Conservation (phyloP, 30 jellyfish, hydroid and myxozoan species). For the Calvadosia cruxmelitensis region DNA sequence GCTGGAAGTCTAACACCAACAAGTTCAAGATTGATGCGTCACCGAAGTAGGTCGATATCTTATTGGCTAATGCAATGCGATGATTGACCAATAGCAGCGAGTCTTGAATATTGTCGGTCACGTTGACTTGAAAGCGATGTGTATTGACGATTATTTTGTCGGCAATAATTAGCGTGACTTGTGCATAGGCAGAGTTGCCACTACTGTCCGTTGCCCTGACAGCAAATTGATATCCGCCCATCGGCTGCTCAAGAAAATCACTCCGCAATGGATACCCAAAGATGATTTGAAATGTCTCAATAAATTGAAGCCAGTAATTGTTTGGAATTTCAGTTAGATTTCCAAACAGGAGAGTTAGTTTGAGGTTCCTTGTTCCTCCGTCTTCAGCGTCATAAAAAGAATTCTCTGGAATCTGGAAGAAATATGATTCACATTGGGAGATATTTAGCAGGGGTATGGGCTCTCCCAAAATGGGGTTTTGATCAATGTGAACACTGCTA, state of each 20-base stretch:
- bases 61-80: background rate
- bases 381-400: slow-evolving; percentile 66
- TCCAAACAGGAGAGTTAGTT: slow-evolving; percentile 8
- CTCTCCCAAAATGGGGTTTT: background rate
- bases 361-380: slow-evolving; percentile 55
- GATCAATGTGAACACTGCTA: background rate
- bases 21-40: background rate
- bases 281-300: slow-evolving; percentile 30
- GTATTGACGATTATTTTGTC: slow-evolving; percentile 11
- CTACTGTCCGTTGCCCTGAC: slow-evolving; percentile 52
- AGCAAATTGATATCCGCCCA: background rate
- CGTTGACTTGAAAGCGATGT: background rate
- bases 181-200: slow-evolving; percentile 27
- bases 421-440: slow-evolving; percentile 14
- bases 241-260: slow-evolving; percentile 16
- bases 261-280: slow-evolving; percentile 30
- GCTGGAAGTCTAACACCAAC: too few relatives aligned
- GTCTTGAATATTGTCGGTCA: background rate
- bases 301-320: slow-evolving; percentile 55
- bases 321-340: slow-evolving; percentile 1
- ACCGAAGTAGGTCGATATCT: background rate
- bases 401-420: slow-evolving; percentile 21
- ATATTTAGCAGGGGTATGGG: background rate
- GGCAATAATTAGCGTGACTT: slow-evolving; percentile 18
- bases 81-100: background rate